Evolutionary conservation across 1,140 invertebrate species (phyloP), one percentile per base, ranked within the genome.

Genomic region (Stenopsyche tienmushanensis): DNA sequence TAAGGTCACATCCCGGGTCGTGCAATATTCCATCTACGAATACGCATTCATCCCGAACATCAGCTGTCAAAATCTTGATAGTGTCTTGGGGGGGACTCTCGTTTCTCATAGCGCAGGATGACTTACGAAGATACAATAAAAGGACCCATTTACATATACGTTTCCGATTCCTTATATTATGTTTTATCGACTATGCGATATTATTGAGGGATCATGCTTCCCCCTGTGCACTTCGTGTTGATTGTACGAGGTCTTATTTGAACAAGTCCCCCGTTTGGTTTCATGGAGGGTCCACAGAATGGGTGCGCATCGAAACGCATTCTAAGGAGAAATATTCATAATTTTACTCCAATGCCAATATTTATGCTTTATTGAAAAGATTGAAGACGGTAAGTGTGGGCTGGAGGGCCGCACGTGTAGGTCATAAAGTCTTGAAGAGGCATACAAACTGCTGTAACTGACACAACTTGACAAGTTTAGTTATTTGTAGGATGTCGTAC

Each of bases 211-310:
- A 47, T 47, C 54, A 44, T 44, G 54, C 34, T 20, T 57, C 54
- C 57, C 57, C 57, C 47, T 42, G 21, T 49, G 57, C 25, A 24
- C 3, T 5, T 21, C 34, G 54, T 21, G 54, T 57, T 57, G 54
- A 57, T 57, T 60, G 41, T 39, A 47, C 57, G 47, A 29, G 57
- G 42, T 60, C 44, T 60, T 60, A 44, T 60, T 60, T 47, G 57
- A 60, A 47, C 57, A 13, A 41, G 42, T 10, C 42, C 23, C 44
- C 44, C 17, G 44, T 47, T 47, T 47, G 17, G 7, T 15, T 5
- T 20, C 8, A 20, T 9, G 44, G 10, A 20, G 44, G 44, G 44
- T 47, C 18, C 44, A 20, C 44, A 47, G 34, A 7, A 8, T 39
- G 34, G 7, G 34, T 39, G 34, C n/a, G 34, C n/a, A n/a, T 39